These are phyloP conservation scores for Salvelinus namaycush DNA, from an alignment of 2,113 vertebrate species.

Conservation along the genomic window DNA sequence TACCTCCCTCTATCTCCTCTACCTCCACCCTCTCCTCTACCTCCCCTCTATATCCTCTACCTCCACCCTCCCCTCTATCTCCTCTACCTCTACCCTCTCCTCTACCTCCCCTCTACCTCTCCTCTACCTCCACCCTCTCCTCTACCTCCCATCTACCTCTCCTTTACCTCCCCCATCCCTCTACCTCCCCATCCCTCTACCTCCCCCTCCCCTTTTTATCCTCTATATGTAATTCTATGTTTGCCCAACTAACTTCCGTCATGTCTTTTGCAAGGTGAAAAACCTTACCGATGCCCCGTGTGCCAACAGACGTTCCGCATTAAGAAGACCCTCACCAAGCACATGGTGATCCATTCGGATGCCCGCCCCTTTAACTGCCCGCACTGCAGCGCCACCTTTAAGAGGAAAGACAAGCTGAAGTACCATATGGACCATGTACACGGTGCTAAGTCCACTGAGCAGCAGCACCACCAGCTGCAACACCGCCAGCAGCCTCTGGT, in stretches of 20 bases:
- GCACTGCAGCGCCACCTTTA: constrained; percentile 93
- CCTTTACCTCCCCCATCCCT: too few species aligned
- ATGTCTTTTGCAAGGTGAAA: constrained; percentile 81
- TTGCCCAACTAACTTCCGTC: not conserved
- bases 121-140: too few species aligned
- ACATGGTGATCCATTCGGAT: constrained; percentile 98
- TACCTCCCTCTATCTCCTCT: too few species aligned
- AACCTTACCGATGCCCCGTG: constrained; percentile 92
- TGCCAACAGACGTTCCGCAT: constrained; percentile 95
- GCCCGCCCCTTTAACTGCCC: constrained; percentile 94
- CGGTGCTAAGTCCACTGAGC: constrained; percentile 78
- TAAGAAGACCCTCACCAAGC: constrained; percentile 97
- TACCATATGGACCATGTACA: constrained; percentile 97
- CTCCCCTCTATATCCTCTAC: too few species aligned
- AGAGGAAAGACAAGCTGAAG: constrained; percentile 96
- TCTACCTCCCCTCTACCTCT: too few species aligned
- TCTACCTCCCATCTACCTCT: too few species aligned
- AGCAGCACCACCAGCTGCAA: constrained; percentile 28
- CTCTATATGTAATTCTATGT: not conserved
- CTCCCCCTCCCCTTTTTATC: not conserved
- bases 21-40: too few species aligned
- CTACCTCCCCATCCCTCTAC: too few species aligned
- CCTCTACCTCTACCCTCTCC: too few species aligned
- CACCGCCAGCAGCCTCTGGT: constrained; percentile 40
- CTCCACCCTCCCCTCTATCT: too few species aligned